Evolutionary conservation across 2,888 invertebrate species (phyloP).

Genomic region (Cryptocheilus praepositus): DNA sequence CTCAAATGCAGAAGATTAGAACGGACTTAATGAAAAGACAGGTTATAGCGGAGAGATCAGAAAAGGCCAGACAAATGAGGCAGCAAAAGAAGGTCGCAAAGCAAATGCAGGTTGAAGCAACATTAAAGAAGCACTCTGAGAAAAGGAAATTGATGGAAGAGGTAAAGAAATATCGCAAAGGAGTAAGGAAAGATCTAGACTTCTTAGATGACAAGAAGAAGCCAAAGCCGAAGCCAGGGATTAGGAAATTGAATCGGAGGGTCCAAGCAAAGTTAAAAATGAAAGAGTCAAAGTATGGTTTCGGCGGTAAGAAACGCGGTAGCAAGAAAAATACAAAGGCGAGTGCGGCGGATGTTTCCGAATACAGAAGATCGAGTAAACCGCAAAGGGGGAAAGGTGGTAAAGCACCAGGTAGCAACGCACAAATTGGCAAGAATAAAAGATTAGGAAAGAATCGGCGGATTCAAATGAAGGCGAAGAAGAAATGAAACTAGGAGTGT

Average conservation of each 20-base stretch:
- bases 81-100: slow-evolving; percentile 95
- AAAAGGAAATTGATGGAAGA: slow-evolving; percentile 94
- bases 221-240: slow-evolving; percentile 41
- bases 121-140: slow-evolving; percentile 89
- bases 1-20: slow-evolving; percentile 97
- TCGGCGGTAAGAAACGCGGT: slow-evolving; percentile 96
- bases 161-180: slow-evolving; percentile 94
- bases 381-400: slow-evolving; percentile 44
- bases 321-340: slow-evolving; percentile 90
- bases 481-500: slow-evolving; percentile 45
- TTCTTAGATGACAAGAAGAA: slow-evolving; percentile 83
- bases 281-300: slow-evolving; percentile 93
- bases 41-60: slow-evolving; percentile 88
- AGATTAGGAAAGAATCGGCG: slow-evolving; percentile 76
- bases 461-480: slow-evolving; percentile 74
- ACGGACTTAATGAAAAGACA: slow-evolving; percentile 90
- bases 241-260: slow-evolving; percentile 52
- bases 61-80: slow-evolving; percentile 92
- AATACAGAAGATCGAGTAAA: slow-evolving; percentile 72
- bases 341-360: slow-evolving; percentile 83
- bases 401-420: slow-evolving; percentile 33
- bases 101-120: slow-evolving; percentile 89
- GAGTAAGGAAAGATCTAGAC: slow-evolving; percentile 86
- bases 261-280: slow-evolving; percentile 78
- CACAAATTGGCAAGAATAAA: slow-evolving; percentile 36